These are phyloP conservation scores for Oncorhynchus clarkii DNA, from an alignment of 2,113 vertebrate species.

Conservation along the genomic window DNA sequence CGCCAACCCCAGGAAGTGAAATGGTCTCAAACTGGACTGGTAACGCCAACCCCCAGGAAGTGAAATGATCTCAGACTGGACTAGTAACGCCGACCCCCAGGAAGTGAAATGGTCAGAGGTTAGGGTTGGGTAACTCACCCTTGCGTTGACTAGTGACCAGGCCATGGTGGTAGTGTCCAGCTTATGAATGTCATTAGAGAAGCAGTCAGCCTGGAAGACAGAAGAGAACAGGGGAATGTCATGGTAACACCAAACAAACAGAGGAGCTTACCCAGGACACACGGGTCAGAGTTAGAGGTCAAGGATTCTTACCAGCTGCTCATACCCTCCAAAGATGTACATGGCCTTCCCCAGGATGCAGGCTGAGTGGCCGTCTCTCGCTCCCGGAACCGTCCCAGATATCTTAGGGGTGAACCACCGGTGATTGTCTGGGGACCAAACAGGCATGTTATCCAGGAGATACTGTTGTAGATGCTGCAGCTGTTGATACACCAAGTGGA, in stretches of 20 bases:
- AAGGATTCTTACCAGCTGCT: conserved; percentile 87
- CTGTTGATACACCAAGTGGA: no score
- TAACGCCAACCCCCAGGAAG: no score
- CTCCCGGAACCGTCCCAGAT: conserved; percentile 89
- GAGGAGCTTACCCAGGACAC: no score
- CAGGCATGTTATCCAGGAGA: neutral
- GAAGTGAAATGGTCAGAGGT: no score
- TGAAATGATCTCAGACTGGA: no score
- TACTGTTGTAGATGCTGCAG: no score
- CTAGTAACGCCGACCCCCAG: no score
- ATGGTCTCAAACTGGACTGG: no score
- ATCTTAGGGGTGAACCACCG: conserved; percentile 92
- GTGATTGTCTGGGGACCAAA: conserved; percentile 78
- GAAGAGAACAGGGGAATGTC: conserved; percentile 6
- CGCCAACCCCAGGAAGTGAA: no score
- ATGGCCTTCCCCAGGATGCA: conserved; percentile 90
- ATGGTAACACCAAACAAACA: conserved; percentile 5
- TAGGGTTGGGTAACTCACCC: conserved; percentile 73
- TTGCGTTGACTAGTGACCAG: conserved; percentile 90
- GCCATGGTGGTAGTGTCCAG: conserved; percentile 90
- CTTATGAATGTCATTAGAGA: conserved; percentile 99
- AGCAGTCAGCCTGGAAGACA: conserved; percentile 90
- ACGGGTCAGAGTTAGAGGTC: neutral
- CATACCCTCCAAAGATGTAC: conserved; percentile 98
- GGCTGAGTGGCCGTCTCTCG: conserved; percentile 93